phyloP scores from a whole-genome alignment of 2,797 vertebrate species.

The Betta splendens region DNA sequence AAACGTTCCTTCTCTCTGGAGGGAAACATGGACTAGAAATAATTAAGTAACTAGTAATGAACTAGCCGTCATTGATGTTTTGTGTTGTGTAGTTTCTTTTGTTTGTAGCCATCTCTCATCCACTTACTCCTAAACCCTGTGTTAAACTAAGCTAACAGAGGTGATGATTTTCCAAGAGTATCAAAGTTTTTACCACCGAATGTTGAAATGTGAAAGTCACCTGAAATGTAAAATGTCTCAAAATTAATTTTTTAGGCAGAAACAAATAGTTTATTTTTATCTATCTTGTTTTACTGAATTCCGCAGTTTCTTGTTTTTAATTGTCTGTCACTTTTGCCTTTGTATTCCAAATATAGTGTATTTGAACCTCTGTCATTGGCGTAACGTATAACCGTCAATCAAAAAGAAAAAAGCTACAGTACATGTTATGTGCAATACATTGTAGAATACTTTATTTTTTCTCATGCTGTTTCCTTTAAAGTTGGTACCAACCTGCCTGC shows the following conservation, averaged over 20 bases:
- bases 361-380: slow-evolving; percentile 70
- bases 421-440: slow-evolving; percentile 82
- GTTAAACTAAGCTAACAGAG: slow-evolving; percentile 46
- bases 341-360: slow-evolving; percentile 78
- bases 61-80: slow-evolving; percentile 49
- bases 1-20: slow-evolving; percentile 5
- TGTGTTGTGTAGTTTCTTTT: slow-evolving; percentile 51
- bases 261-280: slow-evolving; percentile 35
- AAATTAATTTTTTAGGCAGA: slow-evolving; percentile 66
- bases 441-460: slow-evolving; percentile 75
- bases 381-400: slow-evolving; percentile 73
- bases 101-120: slow-evolving; percentile 48
- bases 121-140: slow-evolving; percentile 38
- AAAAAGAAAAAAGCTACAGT: slow-evolving; percentile 61
- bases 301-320: slow-evolving; percentile 51
- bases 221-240: slow-evolving; percentile 60
- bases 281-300: slow-evolving; percentile 53
- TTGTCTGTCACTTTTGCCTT: slow-evolving; percentile 80
- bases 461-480: slow-evolving; percentile 60
- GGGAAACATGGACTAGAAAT: slow-evolving; percentile 24
- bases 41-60: too few relatives aligned
- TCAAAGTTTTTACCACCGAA: slow-evolving; percentile 62
- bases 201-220: slow-evolving; percentile 71
- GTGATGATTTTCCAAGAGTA: slow-evolving; percentile 48
- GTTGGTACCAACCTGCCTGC: slow-evolving; percentile 57